These are phyloP conservation scores for Zaprionus obscuricornis DNA, from an alignment of 2,888 invertebrate species.

Conservation along the genomic window DNA sequence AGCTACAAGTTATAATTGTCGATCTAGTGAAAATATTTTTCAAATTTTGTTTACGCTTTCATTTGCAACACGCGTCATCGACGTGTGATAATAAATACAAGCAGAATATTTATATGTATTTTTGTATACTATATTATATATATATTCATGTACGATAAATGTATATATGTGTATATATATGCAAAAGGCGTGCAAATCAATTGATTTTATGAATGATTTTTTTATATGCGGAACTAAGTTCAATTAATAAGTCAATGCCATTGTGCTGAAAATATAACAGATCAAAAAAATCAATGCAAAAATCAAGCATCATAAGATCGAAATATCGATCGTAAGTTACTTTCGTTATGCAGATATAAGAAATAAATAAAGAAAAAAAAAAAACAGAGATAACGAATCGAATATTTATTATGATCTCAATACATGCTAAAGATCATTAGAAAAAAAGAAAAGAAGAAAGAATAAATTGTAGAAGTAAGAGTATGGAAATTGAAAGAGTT, in stretches of 20 bases:
- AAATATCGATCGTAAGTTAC: too few species aligned
- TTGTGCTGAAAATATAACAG: conserved; percentile 5
- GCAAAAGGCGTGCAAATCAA: conserved; percentile 31
- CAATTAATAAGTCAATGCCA: conserved; percentile 68
- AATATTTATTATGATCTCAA: conserved; percentile 21
- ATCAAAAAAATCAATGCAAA: conserved; percentile 6
- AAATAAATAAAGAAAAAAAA: conserved; percentile 6
- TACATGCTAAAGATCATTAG: conserved; percentile 18
- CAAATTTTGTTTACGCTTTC: too few species aligned
- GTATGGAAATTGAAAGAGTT: conserved; percentile 40
- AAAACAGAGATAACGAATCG: conserved; percentile 6
- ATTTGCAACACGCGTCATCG: too few species aligned
- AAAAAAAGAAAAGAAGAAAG: too few species aligned
- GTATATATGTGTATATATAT: not conserved
- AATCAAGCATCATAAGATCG: not conserved
- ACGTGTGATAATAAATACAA: too few species aligned
- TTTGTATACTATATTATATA: too few species aligned
- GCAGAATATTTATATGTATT: too few species aligned
- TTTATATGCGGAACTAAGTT: conserved; percentile 36
- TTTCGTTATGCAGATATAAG: conserved; percentile 36
- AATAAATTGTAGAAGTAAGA: not conserved
- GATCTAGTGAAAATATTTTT: too few species aligned
- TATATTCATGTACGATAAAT: not conserved
- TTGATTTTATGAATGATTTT: conserved; percentile 1
- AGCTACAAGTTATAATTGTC: too few species aligned